phyloP scores from a whole-genome alignment of 2,113 vertebrate genomes.

The Pelusios castaneus region DNA sequence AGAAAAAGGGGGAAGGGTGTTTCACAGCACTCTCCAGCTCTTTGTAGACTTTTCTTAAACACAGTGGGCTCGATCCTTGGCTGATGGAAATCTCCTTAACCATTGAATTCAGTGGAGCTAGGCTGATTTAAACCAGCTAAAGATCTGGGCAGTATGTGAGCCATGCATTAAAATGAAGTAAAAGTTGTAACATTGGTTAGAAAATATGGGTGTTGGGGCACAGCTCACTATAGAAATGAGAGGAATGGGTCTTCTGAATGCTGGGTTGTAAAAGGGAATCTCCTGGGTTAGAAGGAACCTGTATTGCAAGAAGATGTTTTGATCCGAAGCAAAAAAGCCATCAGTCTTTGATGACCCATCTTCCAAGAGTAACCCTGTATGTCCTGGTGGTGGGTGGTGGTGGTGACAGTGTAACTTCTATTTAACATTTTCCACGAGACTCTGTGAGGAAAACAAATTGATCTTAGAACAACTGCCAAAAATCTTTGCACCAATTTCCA shows the following conservation, averaged over 20 bases:
- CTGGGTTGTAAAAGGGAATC: not conserved
- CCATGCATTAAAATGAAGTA: not conserved
- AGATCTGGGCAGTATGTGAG: not conserved
- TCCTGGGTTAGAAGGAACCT: not conserved
- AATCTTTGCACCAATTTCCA: too few species aligned
- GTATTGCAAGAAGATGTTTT: not conserved
- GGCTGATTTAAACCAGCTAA: not conserved
- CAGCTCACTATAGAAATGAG: fast-evolving
- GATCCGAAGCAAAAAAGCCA: not conserved
- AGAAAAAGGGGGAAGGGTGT: not conserved
- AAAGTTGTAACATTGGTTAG: not conserved
- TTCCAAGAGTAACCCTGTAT: not conserved
- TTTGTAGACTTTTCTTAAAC: not conserved
- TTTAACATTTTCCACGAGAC: fast-evolving
- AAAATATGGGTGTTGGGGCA: not conserved
- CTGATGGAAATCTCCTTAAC: not conserved
- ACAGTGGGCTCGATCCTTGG: not conserved
- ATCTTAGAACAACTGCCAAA: too few species aligned
- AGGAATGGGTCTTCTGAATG: not conserved
- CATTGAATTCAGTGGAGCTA: not conserved
- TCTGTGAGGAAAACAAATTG: not conserved
- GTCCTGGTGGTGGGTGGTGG: fast-evolving
- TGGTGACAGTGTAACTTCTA: not conserved
- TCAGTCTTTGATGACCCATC: fast-evolving
- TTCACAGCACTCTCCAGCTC: not conserved